Base-by-base conservation (phyloP, 1,140 invertebrate species). In the Metaphire vulgaris region DNA sequence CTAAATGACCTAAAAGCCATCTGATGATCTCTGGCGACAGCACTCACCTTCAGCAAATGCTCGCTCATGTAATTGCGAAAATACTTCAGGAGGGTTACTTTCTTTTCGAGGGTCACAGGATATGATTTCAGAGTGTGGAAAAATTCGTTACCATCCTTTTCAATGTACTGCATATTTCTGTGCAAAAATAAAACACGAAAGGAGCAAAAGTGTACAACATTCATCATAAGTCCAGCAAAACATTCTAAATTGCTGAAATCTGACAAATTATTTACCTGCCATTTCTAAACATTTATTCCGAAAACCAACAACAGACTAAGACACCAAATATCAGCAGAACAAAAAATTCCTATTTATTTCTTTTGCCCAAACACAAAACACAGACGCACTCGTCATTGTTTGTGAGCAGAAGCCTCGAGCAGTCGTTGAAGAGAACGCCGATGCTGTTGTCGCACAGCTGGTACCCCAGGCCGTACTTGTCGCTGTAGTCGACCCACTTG, bases 401-500 rank as follows among this genome's bases (percentile, higher is more conserved):
- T 16, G 94, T 87, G 86, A 96, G 90, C 69, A 96, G 93, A 16
- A 98, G 89, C 81, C 94, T 92, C 0, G 95, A 96, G 33, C 91
- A 92, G 85, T 98, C 96, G 84, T 98, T 98, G 86, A 94, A 98
- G 89, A 97, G 92, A 31, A 98, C 94, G 26, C 96, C 96, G 67
- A 97, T 92, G 80, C 93, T 92, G 85, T 96, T 94, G 86, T 99
- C 96, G 81, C 93, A 96, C 6, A 99, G 88, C 83, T 98, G 95
- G 88, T 98, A 99, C 1, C 96, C 96, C 83, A 98, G 96, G 33
- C 96, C 96, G 85, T 99, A 98, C 86, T 97, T 98, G 88, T 99
- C 96, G 15, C 94, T 96, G 86, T 99, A 98, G 86, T 99, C 96
- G 21, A 98, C 96, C 96, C 96, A 98, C 87, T 98, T 98, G 74